Evolutionary conservation across 53 echinoderm and acorn worm species (phyloP).

Genomic region (Echinometra lucunter): DNA sequence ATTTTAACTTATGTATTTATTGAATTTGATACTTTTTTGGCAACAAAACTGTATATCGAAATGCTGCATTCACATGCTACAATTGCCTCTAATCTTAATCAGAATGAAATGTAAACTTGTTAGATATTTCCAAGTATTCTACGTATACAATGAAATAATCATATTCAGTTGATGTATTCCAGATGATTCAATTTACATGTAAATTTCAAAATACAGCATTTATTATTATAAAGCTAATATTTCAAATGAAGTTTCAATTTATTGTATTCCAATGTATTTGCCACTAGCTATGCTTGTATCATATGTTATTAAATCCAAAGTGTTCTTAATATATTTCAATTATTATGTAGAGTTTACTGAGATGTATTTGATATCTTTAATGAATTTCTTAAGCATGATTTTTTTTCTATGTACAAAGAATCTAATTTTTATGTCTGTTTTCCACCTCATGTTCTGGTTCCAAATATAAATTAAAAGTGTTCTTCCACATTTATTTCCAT

Average conservation of each 20-base stretch:
- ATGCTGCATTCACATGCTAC: neutral
- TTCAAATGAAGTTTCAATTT: neutral
- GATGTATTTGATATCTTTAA: no score
- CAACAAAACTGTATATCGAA: neutral
- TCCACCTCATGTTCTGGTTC: no score
- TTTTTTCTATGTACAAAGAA: no score
- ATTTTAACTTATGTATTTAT: neutral
- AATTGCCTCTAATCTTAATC: neutral
- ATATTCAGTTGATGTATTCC: neutral
- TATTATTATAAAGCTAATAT: neutral
- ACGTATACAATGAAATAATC: neutral
- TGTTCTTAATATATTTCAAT: no score
- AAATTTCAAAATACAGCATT: neutral
- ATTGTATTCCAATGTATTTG: neutral
- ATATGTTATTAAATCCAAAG: no score
- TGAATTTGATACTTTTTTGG: neutral
- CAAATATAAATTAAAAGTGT: neutral
- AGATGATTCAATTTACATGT: neutral
- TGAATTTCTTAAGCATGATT: no score
- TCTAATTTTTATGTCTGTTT: no score
- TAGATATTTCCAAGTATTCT: neutral
- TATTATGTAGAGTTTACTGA: no score
- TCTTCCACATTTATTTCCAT: neutral
- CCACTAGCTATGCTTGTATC: conserved; percentile 2
- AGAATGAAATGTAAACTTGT: neutral